Conservation (phyloP, 2,888 invertebrate species). For the Octonoba sinensis region DNA sequence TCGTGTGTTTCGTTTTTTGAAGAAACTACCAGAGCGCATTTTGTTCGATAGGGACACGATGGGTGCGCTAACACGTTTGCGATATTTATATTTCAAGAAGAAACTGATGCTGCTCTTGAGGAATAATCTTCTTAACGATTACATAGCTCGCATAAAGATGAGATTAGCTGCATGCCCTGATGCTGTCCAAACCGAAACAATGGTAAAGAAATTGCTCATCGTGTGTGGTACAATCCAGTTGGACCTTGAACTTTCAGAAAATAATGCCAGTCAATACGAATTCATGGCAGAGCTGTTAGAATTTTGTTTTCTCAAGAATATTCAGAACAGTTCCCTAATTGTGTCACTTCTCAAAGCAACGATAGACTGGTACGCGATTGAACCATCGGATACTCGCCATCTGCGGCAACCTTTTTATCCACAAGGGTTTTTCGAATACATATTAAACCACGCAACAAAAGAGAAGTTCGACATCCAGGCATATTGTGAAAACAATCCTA, state of each 20-base stretch:
- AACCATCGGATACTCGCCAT: not conserved
- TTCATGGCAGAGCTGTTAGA: constrained; percentile 19
- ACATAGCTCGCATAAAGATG: not conserved
- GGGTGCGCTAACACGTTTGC: not conserved
- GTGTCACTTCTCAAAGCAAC: constrained; percentile 15
- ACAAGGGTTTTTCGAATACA: constrained; percentile 12
- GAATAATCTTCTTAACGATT: constrained; percentile 14
- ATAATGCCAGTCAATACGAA: constrained; percentile 16
- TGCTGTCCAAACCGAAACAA: not conserved
- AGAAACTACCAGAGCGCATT: constrained; percentile 8
- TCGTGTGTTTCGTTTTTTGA: constrained; percentile 6
- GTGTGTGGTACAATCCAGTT: not conserved
- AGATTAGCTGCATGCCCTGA: not conserved
- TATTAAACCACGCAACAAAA: constrained; percentile 6
- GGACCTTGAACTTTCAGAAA: constrained; percentile 2
- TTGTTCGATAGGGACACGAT: constrained; percentile 5
- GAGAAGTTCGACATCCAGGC: constrained; percentile 17
- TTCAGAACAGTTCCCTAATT: constrained; percentile 9
- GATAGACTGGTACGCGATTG: constrained; percentile 3
- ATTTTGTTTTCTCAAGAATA: constrained; percentile 3
- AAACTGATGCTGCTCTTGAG: constrained; percentile 9
- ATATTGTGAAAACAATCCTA: constrained; percentile 12
- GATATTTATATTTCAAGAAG: constrained; percentile 1
- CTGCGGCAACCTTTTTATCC: constrained; percentile 21
- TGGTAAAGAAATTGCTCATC: constrained; percentile 6